Evolutionary conservation across 2,888 invertebrate genomes (phyloP), one percentile per base, ranked within the genome.

Genomic region (Alloscopus bannaensis): DNA sequence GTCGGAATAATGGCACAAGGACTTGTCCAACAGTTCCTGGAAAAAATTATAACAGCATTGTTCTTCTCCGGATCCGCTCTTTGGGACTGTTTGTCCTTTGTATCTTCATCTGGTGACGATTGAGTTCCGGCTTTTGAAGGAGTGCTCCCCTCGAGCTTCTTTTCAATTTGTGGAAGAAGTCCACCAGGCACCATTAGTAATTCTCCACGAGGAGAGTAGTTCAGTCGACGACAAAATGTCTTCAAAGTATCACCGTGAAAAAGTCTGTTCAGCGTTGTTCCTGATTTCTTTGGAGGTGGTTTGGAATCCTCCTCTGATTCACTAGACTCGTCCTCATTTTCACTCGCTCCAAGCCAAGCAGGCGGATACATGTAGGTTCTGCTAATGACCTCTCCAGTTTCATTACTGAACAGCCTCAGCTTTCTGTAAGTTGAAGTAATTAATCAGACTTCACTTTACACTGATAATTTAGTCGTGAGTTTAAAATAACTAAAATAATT

Each of bases 191-290:
- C 94, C n/a, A 98, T 92, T 24, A 99, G 88, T 59, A 99, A 89
- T 87, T 93, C 91, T 0, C 99, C 99, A 88, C 98, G 97, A 0
- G 97, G 96, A 26, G 96, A 94, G 87, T 97, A 99, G 57, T 93
- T 91, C 28, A 98, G 88, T 40, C 99, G 91, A 47, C 99, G 91
- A 88, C 95, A 98, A 89, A 96, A 99, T 0, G 98, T 96, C 88
- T 96, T 95, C 83, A 97, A 90, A 0, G 97, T 97, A 88, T 97
- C 97, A 86, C 98, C 97, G 86, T 96, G 94, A 88, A 94, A 98
- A 52, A 96, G 90, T 40, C 94, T 91, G 47, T 81, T 81, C 0
- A 68, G 52, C 8, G 68, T 47, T 0, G 45, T 36, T 20, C 84
- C 82, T 20, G 82, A 64, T 80, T 83, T 86, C 20, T 77, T 81